Percentiles rank a stretch among this genome's conserved stretches.
Evolutionary conservation across 2,113 vertebrate species (phyloP).

Genomic region (Corythoichthys intestinalis): DNA sequence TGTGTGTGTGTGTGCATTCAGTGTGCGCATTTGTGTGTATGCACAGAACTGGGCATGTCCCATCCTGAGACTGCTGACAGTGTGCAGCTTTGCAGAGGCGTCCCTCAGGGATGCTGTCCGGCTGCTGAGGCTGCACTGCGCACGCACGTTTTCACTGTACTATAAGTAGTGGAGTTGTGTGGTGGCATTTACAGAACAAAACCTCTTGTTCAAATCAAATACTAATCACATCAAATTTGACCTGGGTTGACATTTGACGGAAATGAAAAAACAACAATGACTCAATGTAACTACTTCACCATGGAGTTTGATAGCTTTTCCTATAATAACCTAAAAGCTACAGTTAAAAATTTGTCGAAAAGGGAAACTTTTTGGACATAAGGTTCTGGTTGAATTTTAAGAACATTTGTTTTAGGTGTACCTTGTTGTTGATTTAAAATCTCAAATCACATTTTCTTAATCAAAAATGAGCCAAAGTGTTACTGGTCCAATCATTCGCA

Average conservation of each 20-base stretch:
- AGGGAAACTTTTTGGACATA: too few species aligned
- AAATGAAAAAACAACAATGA: neutral
- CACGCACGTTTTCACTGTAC: slow-evolving; percentile 11
- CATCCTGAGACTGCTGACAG: slow-evolving; percentile 50
- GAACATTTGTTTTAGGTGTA: too few species aligned
- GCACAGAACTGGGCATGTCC: slow-evolving; percentile 9
- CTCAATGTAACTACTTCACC: too few species aligned
- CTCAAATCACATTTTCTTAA: too few species aligned
- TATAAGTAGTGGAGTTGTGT: neutral
- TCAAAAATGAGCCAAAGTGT: too few species aligned
- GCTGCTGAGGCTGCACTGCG: slow-evolving; percentile 51
- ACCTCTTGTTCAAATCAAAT: neutral
- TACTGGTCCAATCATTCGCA: too few species aligned
- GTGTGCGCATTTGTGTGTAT: slow-evolving; percentile 1
- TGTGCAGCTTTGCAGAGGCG: slow-evolving; percentile 44
- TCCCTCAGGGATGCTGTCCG: slow-evolving; percentile 59
- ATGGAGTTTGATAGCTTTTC: too few species aligned
- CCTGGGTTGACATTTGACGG: neutral
- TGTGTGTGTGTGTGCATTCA: neutral
- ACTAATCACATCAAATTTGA: neutral
- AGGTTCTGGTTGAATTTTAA: too few species aligned
- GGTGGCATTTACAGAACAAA: neutral
- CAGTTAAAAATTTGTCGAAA: too few species aligned
- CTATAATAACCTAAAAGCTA: too few species aligned
- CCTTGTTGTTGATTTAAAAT: too few species aligned